phyloP scores from a whole-genome alignment of 2,113 vertebrate species.

The Bothrops jararaca region DNA sequence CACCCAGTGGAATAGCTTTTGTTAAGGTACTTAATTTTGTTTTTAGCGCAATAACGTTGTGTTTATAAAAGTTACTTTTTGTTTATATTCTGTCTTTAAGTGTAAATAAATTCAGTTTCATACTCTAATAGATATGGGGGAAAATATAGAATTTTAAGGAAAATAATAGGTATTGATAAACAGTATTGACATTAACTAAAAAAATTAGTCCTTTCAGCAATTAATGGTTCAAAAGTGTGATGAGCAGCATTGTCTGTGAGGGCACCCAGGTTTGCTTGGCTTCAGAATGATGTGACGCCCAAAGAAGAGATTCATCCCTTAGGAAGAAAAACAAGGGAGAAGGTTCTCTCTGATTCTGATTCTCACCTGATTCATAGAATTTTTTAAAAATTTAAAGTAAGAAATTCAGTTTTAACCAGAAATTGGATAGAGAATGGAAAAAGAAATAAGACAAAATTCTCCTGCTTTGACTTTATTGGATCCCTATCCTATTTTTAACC shows the following conservation, averaged over 20 bases:
- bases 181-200: not conserved
- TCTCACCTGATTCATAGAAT: not conserved
- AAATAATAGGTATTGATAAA: not conserved
- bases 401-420: not conserved
- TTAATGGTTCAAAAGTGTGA: not conserved
- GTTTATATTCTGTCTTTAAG: not conserved
- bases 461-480: not conserved
- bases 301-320: not conserved
- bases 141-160: not conserved
- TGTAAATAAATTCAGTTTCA: not conserved
- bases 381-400: not conserved
- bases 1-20: conserved; percentile 91
- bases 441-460: not conserved
- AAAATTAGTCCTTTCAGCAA: not conserved
- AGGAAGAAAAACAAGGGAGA: not conserved
- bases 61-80: not conserved
- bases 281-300: not conserved
- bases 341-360: not conserved
- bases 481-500: not conserved
- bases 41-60: not conserved
- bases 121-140: not conserved
- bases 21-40: conserved; percentile 81
- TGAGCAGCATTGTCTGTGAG: not conserved
- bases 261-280: not conserved
- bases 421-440: not conserved